phyloP scores from a whole-genome alignment of 2,797 vertebrate species.

The Bryconaethiops microstoma region DNA sequence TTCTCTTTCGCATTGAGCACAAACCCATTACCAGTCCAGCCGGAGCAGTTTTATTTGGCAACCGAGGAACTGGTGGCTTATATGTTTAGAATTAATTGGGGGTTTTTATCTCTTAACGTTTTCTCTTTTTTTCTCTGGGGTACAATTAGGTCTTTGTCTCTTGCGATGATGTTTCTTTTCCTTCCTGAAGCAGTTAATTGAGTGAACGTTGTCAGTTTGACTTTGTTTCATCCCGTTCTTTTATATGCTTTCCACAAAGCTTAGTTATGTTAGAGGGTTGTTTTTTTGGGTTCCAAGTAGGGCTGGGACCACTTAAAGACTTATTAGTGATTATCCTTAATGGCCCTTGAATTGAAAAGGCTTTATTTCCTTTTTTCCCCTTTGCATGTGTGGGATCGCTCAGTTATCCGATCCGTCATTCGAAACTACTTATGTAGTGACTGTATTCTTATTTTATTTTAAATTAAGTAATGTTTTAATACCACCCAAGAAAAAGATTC shows the following conservation, averaged over 20 bases:
- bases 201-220: not conserved
- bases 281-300: not conserved
- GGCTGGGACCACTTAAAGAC: too few species aligned
- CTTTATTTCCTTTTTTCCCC: too few species aligned
- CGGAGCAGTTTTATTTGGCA: not conserved
- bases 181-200: not conserved
- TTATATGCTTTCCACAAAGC: not conserved
- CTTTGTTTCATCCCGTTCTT: not conserved
- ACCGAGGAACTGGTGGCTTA: not conserved
- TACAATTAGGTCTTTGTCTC: constrained; percentile 17
- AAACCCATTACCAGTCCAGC: not conserved
- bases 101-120: constrained; percentile 1
- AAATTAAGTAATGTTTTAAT: too few species aligned
- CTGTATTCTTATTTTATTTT: too few species aligned
- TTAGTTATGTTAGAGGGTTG: not conserved
- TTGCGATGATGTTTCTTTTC: not conserved
- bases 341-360: too few species aligned
- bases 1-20: not conserved
- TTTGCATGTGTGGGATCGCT: too few species aligned
- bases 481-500: too few species aligned
- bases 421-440: too few species aligned
- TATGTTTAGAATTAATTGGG: not conserved
- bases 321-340: too few species aligned
- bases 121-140: constrained; percentile 16
- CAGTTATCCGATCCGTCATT: too few species aligned